Evolutionary conservation across 2,113 vertebrate species (phyloP).

Genomic region (Pteronura brasiliensis): DNA sequence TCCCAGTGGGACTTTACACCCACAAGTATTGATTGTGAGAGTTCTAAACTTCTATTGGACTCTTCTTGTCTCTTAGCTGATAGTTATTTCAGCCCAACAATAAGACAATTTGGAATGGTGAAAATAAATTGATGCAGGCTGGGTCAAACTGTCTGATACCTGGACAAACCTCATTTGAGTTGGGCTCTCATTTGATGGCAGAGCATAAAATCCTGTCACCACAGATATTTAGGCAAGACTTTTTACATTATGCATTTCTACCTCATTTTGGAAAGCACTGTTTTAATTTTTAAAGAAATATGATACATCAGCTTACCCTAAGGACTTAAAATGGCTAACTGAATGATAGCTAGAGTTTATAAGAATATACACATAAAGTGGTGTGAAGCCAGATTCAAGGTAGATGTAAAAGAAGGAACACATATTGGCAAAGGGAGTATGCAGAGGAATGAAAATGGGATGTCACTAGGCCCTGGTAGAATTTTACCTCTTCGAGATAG

Average conservation of each 20-base stretch:
- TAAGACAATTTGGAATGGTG: constrained; percentile 34
- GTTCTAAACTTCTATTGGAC: constrained; percentile 62
- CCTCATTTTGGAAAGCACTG: neutral
- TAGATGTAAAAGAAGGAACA: neutral
- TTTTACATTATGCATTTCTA: neutral
- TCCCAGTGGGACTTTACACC: constrained; percentile 29
- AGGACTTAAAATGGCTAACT: neutral
- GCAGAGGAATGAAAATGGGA: neutral
- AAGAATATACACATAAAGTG: neutral
- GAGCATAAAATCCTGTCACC: neutral
- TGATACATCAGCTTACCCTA: constrained; percentile 1
- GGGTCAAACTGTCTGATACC: neutral
- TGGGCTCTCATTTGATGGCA: neutral
- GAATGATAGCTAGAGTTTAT: neutral
- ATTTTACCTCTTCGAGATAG: neutral
- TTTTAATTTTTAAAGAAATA: constrained; percentile 15
- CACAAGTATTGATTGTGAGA: constrained; percentile 60
- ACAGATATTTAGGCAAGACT: neutral
- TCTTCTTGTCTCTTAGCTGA: neutral
- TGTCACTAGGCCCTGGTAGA: neutral
- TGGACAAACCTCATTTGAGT: neutral
- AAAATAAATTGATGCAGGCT: constrained; percentile 34
- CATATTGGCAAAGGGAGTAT: neutral
- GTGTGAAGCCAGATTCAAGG: neutral
- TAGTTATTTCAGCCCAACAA: constrained; percentile 55